Evolutionary conservation across 2,113 vertebrate species (phyloP).

Genomic region (Alethe diademata): DNA sequence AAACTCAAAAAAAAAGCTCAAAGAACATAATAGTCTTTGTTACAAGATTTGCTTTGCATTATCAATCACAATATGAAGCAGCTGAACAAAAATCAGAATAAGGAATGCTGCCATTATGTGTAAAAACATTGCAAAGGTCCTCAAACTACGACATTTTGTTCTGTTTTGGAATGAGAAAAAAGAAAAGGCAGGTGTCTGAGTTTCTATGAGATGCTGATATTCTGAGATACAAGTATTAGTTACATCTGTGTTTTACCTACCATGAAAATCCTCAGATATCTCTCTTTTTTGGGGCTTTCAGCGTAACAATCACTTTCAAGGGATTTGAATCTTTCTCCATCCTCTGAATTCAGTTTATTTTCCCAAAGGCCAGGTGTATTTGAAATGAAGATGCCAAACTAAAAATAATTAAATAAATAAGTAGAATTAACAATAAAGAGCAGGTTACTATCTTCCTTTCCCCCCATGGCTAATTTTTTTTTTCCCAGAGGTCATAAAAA

Average conservation of each 20-base stretch:
- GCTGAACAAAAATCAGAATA: background rate
- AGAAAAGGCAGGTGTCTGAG: background rate
- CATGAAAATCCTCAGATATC: background rate
- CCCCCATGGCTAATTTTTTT: background rate
- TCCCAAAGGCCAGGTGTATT: background rate
- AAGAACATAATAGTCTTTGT: background rate
- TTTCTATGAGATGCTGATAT: background rate
- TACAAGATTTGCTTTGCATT: background rate
- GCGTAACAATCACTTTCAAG: background rate
- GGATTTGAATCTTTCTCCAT: background rate
- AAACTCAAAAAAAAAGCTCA: background rate
- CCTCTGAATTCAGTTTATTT: background rate
- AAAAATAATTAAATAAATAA: background rate
- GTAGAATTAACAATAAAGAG: background rate
- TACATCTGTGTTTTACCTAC: background rate
- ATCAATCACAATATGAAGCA: background rate
- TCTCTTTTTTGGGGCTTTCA: background rate
- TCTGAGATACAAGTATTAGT: background rate
- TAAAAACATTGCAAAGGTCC: background rate
- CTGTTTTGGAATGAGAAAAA: background rate
- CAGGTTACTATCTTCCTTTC: background rate
- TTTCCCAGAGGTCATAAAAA: conserved; percentile 42
- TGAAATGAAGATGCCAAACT: background rate
- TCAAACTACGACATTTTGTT: background rate
- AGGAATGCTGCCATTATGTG: background rate